Base-by-base conservation (phyloP, 1,140 invertebrate genomes). In the Orius laevigatus region DNA sequence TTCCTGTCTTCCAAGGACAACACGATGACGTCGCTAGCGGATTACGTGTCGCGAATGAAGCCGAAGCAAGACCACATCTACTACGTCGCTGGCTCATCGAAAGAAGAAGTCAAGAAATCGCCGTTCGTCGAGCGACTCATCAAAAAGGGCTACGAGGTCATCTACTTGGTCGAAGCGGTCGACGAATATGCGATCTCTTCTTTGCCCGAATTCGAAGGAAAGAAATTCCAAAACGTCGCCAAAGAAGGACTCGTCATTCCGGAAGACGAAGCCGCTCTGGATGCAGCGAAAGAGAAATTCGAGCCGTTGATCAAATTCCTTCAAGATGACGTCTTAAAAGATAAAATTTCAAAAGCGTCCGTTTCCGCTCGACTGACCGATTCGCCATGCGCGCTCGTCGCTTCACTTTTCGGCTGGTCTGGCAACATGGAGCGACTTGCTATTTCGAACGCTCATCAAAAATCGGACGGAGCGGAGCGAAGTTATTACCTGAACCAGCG, bases 151-250 rank as follows among this genome's bases (percentile, higher is more conserved):
- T 97, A 89, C 63, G 96, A 98, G 73, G 92, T 98, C 39, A 64
- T 99, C 10, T 98, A 88, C 60, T 68, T 99, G 10, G 80, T 82
- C 1, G 96, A 99, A 67, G 89, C 96, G 46, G 90, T 99, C 33
- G 96, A 99, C 69, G 95, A 99, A 66, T 98, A 98, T 66, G 82
- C 86, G 54, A 87, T 99, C 48, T 92, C 93, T 38, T 81, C 90
- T 6, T 66, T 99, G 58, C 93, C 96, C n/a, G 94, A 98, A 66
- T 99, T 93, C 66, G 94, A 98, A 59, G 89, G 91, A 20, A 96
- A 98, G 69, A 98, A 98, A 66, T 96, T 99, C 82, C 93, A 98
- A 68, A 99, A 99, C 62, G 89, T 97, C 31, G 96, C 96, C 51
- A 99, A 99, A 66, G 96, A 99, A 70, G 93, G 94, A 1, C 79